These are phyloP conservation scores for Misgurnus anguillicaudatus DNA, from an alignment of 2,113 vertebrate species.

Conservation along the genomic window DNA sequence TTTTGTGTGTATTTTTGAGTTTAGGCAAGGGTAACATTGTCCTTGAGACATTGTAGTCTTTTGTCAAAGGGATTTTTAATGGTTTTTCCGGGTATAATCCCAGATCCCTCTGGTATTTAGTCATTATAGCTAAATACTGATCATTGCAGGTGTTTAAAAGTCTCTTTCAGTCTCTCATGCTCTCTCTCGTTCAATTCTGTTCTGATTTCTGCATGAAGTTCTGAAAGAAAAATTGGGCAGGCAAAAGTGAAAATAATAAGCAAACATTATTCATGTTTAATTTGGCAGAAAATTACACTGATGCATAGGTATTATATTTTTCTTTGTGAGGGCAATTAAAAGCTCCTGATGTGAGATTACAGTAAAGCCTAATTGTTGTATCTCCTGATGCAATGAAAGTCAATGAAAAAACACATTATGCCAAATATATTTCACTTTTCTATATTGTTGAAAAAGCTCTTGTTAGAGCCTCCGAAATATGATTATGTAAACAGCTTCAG, in stretches of 20 bases:
- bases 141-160: not conserved
- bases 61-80: not conserved
- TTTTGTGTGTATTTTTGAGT: not conserved
- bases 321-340: conserved; percentile 43
- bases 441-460: conserved; percentile 1
- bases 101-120: not conserved
- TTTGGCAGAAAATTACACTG: conserved; percentile 50
- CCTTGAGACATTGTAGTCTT: not conserved
- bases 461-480: not conserved
- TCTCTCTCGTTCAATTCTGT: not conserved
- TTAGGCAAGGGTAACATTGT: not conserved
- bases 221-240: conserved; percentile 9
- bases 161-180: not conserved
- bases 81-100: not conserved
- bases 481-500: not conserved
- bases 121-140: not conserved
- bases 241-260: conserved; percentile 33
- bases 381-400: conserved; percentile 42
- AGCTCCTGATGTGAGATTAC: conserved; percentile 40
- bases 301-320: conserved; percentile 48
- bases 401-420: conserved; percentile 30
- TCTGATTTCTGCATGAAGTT: not conserved
- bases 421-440: not conserved
- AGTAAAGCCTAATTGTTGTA: conserved; percentile 25
- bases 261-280: conserved; percentile 45